Base-by-base conservation (phyloP, 2,113 vertebrate genomes). In the Ibidorhyncha struthersii region DNA sequence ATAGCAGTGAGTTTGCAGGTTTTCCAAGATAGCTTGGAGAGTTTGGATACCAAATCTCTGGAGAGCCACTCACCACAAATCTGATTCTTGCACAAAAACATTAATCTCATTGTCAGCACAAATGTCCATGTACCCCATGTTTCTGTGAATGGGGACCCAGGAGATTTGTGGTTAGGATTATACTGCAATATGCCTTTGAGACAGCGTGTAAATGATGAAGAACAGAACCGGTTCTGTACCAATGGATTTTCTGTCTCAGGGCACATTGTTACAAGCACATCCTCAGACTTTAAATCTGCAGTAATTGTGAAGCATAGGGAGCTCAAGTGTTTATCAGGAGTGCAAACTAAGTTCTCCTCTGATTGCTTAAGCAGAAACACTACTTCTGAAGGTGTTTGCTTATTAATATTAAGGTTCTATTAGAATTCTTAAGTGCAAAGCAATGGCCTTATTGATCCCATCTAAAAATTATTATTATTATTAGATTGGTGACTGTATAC, bases 351-450 rank as follows among this genome's bases (percentile, higher is more conserved):
- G 23, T 91, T 96, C 47, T 73, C 20, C 53, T 94, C 83, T 95
- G 90, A 90, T 89, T 93, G 78, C 82, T 78, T 94, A 52, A 94
- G 84, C 77, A 89, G 73, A 73, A 94, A 89, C 8, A 30, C 15
- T 82, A 32, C 17, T 97, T 97, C 94, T 96, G 89, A 94, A 95
- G 78, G 82, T 95, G 55, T 82, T 90, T 74, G 43, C 66, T 96
- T 90, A 90, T 96, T 97, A 97, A 86, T 93, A 93, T 71, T 78
- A 84, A 87, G 43, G 18, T 89, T 91, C 91, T 88, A 86, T 97
- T 92, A 91, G 71, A 97, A 97, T 96, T 97, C 78, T 81, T 82
- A 96, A 97, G 77, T 86, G 91, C 78, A 92, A 97, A 92, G 82
- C 43, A 94, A 49, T 94, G 50, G 93, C 50, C 70, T 85, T 84